These are phyloP conservation scores for Neolamprologus longior DNA, from an alignment of 2,113 vertebrate species.

Conservation along the genomic window DNA sequence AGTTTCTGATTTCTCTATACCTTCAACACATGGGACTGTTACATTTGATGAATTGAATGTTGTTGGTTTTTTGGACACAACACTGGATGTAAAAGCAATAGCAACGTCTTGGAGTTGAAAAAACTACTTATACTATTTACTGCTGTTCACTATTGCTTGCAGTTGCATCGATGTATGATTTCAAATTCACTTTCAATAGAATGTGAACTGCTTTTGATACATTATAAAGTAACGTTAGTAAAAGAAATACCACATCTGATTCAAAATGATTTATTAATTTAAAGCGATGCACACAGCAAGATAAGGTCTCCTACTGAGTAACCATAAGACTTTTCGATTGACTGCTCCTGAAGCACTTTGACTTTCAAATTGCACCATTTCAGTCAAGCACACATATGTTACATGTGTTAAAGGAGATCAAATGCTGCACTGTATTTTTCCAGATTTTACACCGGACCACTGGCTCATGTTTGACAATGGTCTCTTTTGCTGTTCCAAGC, in stretches of 20 bases:
- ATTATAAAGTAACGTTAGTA: background rate
- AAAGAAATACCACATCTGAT: background rate
- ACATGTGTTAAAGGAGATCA: background rate
- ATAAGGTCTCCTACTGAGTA: background rate
- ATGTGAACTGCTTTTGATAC: background rate
- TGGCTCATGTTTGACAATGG: background rate
- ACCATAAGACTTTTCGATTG: background rate
- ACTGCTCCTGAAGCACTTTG: background rate
- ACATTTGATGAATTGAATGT: background rate
- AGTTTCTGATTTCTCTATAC: constrained; percentile 45
- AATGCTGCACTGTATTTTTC: background rate
- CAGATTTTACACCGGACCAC: background rate
- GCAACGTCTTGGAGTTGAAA: background rate
- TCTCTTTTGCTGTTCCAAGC: background rate
- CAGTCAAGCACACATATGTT: background rate
- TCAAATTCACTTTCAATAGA: background rate
- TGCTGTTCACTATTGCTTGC: background rate
- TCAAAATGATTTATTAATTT: background rate
- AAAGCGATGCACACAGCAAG: background rate
- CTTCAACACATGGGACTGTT: background rate
- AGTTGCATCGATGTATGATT: background rate
- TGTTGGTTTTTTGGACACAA: background rate
- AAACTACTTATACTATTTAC: background rate
- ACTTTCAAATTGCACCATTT: background rate
- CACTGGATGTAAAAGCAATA: background rate